Evolutionary conservation across 2,888 invertebrate genomes (phyloP), one percentile per base, ranked within the genome.

Genomic region (Perdita meconis): DNA sequence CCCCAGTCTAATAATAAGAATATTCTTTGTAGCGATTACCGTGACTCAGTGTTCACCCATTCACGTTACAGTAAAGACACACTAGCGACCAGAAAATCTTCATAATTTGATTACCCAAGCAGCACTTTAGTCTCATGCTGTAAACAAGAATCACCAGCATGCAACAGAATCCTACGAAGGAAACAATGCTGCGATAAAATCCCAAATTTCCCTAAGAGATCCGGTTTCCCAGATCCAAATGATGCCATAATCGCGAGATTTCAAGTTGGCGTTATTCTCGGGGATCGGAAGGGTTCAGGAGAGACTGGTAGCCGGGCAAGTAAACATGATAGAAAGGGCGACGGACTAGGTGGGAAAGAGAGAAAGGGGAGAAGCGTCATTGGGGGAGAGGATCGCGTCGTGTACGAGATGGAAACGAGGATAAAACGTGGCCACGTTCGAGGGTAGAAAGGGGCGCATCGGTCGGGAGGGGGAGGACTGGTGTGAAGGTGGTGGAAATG

Each of bases 371-470:
- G 68, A 26, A 59, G 42, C 19, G 30, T 12, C n/a, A 40, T 24
- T 8, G 26, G 30, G n/a, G 36, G 19, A 19, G 74, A 63, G 79
- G 60, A 61, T 68, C 63, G 51, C 38, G 30, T 24, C 70, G 68
- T 56, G 75, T 63, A 70, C 75, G 79, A 79, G 81, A 76, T 71
- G 63, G 78, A 75, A 79, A 74, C 75, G 67, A 60, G 82, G 75
- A 84, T 82, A 72, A 83, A 84, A 71, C 74, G 77, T 65, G 51
- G 69, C 72, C 76, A 66, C 51, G 69, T 64, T 42, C 55, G 38
- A 16, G 50, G 70, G 60, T 51, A 66, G 47, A 40, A 24, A 19
- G 42, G 19, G 19, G 50, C 10, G 12, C n/a, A 26, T 8, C 3
- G 24, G 55, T 16, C 16, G 24, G 26, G 47, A 16, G 51, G 47